Base-by-base conservation (phyloP, 2,888 invertebrate species). In the Xestoiulus laeticollis region DNA sequence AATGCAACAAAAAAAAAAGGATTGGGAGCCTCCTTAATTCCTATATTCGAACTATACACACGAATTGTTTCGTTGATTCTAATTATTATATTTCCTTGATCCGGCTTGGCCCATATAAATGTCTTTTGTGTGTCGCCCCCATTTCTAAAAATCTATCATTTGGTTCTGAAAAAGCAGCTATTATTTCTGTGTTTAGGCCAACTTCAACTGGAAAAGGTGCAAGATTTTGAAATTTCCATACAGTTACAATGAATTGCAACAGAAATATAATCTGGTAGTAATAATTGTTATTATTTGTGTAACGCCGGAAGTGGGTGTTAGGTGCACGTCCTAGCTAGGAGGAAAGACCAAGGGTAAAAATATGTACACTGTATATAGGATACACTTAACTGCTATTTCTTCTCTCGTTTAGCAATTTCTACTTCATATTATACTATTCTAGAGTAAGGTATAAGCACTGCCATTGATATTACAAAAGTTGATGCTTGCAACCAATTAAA, bases 181-280 rank as follows among this genome's bases (percentile, higher is more conserved):
- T 78, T 78, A 78, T 30, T 78, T 30, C 78, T 78, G 26, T 3
- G 78, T 22, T 78, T 78, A 78, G 78, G 78, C 14, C 78, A 22
- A 78, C 14, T 30, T 78, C 26, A 78, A 22, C 78, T 78, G 30
- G 14, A 78, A 30, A 78, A 78, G 78, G 78, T 30, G 78, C 14
- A 78, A 26, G 14, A 14, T 78, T 30, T 78, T 14, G 30, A 78
- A 78, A 30, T 78, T 26, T 30, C 78, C 14, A 26, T 78, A 78
- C 48, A 26, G 26, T 14, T 78, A 78, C 78, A 78, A 78, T 78
- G 78, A 78, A 78, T 30, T 78, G 26, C 78, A 78, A 6, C 78
- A 78, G 30, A 78, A 78, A 78, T 78, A 78, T 78, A 78, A 78
- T 78, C 78, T 78, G 30, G 78, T 30, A 78, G 78, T 78, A 78